These are phyloP conservation scores for Calypte anna DNA, from an alignment of 2,113 vertebrate species.

Conservation along the genomic window DNA sequence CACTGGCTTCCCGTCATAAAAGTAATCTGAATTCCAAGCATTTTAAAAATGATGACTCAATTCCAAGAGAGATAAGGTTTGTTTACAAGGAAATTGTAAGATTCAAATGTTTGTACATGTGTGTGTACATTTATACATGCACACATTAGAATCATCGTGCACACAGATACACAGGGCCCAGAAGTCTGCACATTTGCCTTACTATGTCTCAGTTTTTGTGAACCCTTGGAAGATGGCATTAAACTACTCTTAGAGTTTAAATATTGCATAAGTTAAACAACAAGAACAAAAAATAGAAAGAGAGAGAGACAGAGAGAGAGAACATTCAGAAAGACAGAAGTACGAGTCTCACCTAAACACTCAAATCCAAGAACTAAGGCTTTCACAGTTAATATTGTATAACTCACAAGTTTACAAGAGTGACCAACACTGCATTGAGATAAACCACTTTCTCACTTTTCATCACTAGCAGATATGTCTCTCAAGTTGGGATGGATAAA, in stretches of 20 bases:
- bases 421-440: not conserved
- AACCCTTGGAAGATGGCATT: not conserved
- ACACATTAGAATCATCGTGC: not conserved
- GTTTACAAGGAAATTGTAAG: not conserved
- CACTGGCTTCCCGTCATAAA: not conserved
- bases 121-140: not conserved
- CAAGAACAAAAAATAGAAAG: not conserved
- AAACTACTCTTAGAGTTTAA: not conserved
- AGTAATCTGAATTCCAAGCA: not conserved
- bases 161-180: not conserved
- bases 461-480: not conserved
- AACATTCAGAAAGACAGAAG: not conserved
- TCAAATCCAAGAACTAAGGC: not conserved
- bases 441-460: not conserved
- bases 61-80: not conserved
- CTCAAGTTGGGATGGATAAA: not conserved
- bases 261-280: not conserved
- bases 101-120: not conserved
- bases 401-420: not conserved
- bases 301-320: not conserved
- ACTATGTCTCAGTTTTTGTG: not conserved
- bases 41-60: not conserved
- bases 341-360: not conserved
- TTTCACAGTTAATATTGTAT: not conserved
- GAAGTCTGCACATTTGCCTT: not conserved